Evolutionary conservation across 2,797 vertebrate species (phyloP).

Genomic region (Chaetophractus vellerosus): DNA sequence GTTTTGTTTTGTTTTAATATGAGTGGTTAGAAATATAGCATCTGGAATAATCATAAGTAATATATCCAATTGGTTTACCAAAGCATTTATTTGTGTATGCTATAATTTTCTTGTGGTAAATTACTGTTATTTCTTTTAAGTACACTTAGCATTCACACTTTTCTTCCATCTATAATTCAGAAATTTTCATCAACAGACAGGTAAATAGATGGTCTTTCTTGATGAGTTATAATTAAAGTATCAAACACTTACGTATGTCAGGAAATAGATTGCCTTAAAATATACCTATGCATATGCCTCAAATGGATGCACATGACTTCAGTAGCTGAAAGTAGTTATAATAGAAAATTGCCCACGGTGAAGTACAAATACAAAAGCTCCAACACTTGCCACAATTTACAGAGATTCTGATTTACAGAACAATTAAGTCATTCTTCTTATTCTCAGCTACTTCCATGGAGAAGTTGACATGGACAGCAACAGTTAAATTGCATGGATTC

Average conservation of each 20-base stretch:
- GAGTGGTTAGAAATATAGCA: conserved; percentile 65
- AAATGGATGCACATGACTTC: conserved; percentile 19
- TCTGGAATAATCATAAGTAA: conserved; percentile 77
- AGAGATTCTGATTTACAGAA: conserved; percentile 23
- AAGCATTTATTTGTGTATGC: conserved; percentile 56
- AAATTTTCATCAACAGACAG: conserved; percentile 83
- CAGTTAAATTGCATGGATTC: conserved; percentile 20
- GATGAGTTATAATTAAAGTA: conserved; percentile 80
- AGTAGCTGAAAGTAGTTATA: conserved; percentile 57
- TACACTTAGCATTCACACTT: conserved; percentile 71
- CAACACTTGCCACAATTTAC: background rate
- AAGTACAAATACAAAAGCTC: conserved; percentile 10
- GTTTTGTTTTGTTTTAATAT: conserved; percentile 68
- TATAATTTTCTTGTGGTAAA: conserved; percentile 83
- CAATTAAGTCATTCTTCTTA: background rate
- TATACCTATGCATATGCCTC: background rate
- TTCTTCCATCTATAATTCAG: conserved; percentile 73
- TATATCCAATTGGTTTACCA: conserved; percentile 61
- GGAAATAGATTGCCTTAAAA: conserved; percentile 78
- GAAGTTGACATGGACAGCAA: background rate
- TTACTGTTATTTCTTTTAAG: conserved; percentile 83
- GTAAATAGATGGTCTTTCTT: conserved; percentile 80
- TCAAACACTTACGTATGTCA: conserved; percentile 74
- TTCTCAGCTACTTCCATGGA: conserved; percentile 31
- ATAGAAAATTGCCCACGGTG: conserved; percentile 56